Evolutionary conservation across 30 jellyfish, hydroid and myxozoan species (phyloP), one percentile per base, ranked within the genome.

Genomic region (Aurelia sp.): DNA sequence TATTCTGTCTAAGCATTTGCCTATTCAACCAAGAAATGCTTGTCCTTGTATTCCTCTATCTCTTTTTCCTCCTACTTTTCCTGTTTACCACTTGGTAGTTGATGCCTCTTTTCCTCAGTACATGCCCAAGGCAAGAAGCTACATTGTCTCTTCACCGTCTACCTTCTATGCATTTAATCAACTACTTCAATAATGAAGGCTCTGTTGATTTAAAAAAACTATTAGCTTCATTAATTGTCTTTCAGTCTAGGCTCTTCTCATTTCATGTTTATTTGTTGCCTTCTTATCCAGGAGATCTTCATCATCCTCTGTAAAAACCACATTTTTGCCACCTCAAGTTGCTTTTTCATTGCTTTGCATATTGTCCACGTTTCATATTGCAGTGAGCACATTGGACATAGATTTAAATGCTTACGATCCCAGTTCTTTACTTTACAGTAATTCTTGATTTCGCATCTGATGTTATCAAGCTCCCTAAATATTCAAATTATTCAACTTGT

Each of bases 281-380:
- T 53, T 53, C 65, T 53, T 27, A 27, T 27, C 33, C 33, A 27
- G 33, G 33, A 2, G 33, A 27, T 27, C 33, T 2, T 27, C 66
- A 37, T 58, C 86, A 58, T 57, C 86, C 86, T 76, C 50, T 75
- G 86, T 59, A 76, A 58, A 76, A 76, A 31, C 75, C 63, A 60
- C 63, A 76, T 27, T 27, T 27, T 2, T 27, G 33, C 33, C 2
- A 2, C 33, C 71, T 73, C 84, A 71, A 3, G 73, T 73, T 73
- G 84, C 23, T 73, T 73, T 51, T 74, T 44, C 74, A 51, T 73
- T 73, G 86, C 84, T 51, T 73, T 11, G 5, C 71, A 47, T 52
- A 44, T 73, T 73, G 84, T 50, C 59, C 71, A 73, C 19, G 84
- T 20, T n/a, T 51, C 84, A 52, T 57, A 73, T 55, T 13, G 84